Evolutionary conservation across 2,888 invertebrate genomes (phyloP).

Genomic region (Luperina testacea): DNA sequence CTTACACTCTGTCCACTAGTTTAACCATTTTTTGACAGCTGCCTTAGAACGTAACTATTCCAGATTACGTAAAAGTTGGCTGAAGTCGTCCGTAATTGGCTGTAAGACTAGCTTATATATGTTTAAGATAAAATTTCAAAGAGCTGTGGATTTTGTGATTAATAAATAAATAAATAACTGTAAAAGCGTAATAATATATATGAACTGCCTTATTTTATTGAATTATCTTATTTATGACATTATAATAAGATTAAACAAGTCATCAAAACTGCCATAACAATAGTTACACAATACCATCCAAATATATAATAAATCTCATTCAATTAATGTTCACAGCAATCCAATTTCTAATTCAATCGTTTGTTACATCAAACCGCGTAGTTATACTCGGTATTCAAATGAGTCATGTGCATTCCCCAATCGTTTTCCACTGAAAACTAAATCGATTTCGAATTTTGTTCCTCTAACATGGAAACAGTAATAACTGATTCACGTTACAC

Average conservation of each 20-base stretch:
- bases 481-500: slow-evolving; percentile 31
- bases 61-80: too few species aligned
- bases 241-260: background rate
- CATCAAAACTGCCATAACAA: background rate
- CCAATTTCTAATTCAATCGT: slow-evolving; percentile 30
- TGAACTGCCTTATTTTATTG: too few species aligned
- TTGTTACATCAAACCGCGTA: slow-evolving; percentile 41
- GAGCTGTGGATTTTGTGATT: too few species aligned
- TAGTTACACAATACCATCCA: background rate
- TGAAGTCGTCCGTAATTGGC: too few species aligned
- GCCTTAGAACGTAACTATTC: too few species aligned
- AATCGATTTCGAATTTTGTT: slow-evolving; percentile 45
- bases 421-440: slow-evolving; percentile 44
- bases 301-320: slow-evolving; percentile 3
- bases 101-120: too few species aligned
- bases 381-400: slow-evolving; percentile 35
- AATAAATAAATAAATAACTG: too few species aligned
- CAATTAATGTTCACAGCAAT: slow-evolving; percentile 15
- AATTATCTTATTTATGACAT: too few species aligned
- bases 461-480: slow-evolving; percentile 26
- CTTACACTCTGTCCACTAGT: too few species aligned
- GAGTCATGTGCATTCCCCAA: slow-evolving; percentile 23
- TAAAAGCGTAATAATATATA: too few species aligned
- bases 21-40: too few species aligned
- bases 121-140: too few species aligned